Conservation (phyloP, 2,888 invertebrate genomes). For the Lochmaea capreae region DNA sequence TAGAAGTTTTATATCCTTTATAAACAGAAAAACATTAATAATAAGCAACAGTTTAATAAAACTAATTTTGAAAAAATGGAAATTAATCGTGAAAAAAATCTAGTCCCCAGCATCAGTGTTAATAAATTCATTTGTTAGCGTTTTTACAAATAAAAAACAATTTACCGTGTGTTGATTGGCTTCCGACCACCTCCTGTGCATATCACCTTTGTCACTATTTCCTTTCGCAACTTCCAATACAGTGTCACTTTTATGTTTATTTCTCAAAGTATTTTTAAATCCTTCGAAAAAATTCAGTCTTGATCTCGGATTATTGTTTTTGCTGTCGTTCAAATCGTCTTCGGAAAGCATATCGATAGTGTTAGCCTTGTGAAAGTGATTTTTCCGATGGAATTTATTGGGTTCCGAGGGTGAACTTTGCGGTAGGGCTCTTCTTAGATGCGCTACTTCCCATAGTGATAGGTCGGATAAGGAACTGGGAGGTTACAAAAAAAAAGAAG, state of each 20-base stretch:
- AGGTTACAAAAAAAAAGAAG: constrained; percentile 44
- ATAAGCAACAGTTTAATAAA: no score
- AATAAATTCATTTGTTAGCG: background rate
- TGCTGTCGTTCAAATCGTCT: constrained; percentile 62
- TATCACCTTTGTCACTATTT: constrained; percentile 58
- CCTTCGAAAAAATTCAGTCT: constrained; percentile 70
- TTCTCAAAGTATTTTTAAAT: constrained; percentile 71
- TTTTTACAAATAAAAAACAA: constrained; percentile 36
- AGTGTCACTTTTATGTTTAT: constrained; percentile 65
- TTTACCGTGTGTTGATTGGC: constrained; percentile 61
- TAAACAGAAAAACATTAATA: no score
- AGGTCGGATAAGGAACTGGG: constrained; percentile 58
- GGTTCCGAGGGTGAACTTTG: constrained; percentile 35
- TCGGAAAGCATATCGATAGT: constrained; percentile 72
- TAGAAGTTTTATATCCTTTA: no score
- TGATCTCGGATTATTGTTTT: constrained; percentile 65
- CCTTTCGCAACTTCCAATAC: constrained; percentile 63
- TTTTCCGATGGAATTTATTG: constrained; percentile 55
- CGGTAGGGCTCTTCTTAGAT: constrained; percentile 65
- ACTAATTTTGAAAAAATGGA: no score
- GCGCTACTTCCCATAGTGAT: constrained; percentile 65
- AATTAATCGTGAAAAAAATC: no score
- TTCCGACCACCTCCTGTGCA: constrained; percentile 67
- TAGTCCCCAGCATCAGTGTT: no score
- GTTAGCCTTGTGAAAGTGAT: constrained; percentile 66